A percentile compares a stretch with the other conserved stretches of the same genome.
These are phyloP conservation scores for Leptinotarsa undecemlineata DNA, from an alignment of 1,140 invertebrate species.

Conservation along the genomic window DNA sequence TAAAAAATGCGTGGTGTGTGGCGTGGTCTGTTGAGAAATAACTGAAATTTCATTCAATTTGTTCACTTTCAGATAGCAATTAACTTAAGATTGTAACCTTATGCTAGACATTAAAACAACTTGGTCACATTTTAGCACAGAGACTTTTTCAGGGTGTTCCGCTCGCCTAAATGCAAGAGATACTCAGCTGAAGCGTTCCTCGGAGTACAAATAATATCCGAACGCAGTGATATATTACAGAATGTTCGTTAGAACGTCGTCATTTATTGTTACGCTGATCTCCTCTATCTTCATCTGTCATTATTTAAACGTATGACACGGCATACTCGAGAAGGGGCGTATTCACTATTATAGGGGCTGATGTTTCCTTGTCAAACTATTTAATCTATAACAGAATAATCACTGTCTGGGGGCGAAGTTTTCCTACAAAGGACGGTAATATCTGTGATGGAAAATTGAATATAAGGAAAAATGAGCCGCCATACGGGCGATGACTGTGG, in stretches of 20 bases:
- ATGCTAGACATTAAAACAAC: too few relatives aligned
- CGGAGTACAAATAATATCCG: not conserved
- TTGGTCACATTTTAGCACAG: too few relatives aligned
- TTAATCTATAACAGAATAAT: conserved; percentile 2
- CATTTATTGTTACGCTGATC: not conserved
- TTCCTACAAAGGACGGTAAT: not conserved
- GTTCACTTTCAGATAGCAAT: too few relatives aligned
- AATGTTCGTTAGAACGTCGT: not conserved
- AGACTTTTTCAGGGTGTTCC: too few relatives aligned
- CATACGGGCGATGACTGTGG: too few relatives aligned
- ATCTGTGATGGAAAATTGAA: too few relatives aligned
- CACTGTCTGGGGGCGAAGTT: not conserved
- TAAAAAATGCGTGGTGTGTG: too few relatives aligned
- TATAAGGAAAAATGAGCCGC: too few relatives aligned
- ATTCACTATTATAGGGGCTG: conserved; percentile 3
- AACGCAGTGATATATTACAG: not conserved
- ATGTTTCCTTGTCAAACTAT: conserved; percentile 1
- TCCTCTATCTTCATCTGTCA: conserved; percentile 5
- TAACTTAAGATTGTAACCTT: too few relatives aligned
- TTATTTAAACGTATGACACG: conserved; percentile 1
- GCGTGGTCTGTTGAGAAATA: too few relatives aligned
- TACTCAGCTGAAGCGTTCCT: not conserved
- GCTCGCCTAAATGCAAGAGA: not conserved
- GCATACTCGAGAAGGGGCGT: not conserved
- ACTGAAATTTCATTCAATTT: too few relatives aligned